These are phyloP conservation scores for Augochlorella aurata DNA, from an alignment of 2,888 invertebrate species.

Conservation along the genomic window DNA sequence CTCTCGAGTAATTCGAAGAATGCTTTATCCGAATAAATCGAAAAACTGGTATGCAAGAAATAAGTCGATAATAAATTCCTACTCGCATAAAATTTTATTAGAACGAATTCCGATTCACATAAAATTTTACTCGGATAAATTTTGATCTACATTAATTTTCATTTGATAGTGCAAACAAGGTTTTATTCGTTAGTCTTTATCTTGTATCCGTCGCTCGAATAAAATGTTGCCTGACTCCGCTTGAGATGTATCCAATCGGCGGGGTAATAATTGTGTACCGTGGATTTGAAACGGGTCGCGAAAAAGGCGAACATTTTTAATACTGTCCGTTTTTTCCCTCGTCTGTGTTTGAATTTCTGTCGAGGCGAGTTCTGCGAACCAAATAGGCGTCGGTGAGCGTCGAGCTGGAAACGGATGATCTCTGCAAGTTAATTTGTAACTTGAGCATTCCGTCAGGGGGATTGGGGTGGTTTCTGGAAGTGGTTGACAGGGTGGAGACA, in stretches of 20 bases:
- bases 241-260: neutral
- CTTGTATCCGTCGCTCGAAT: no score
- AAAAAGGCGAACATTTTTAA: slow-evolving; percentile 16
- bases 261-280: neutral
- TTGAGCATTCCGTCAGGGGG: slow-evolving; percentile 75
- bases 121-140: no score
- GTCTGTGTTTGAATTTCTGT: slow-evolving; percentile 62
- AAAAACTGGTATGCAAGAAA: no score
- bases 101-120: no score
- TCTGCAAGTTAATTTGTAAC: slow-evolving; percentile 81
- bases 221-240: no score
- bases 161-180: no score
- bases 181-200: no score
- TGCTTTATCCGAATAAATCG: no score
- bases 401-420: slow-evolving; percentile 77
- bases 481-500: slow-evolving; percentile 59
- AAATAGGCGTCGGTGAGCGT: slow-evolving; percentile 58
- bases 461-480: slow-evolving; percentile 63
- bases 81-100: no score
- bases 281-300: slow-evolving; percentile 27
- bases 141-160: no score
- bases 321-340: slow-evolving; percentile 44
- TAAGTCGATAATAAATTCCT: no score
- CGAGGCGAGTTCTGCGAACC: slow-evolving; percentile 34
- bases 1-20: no score